These are phyloP conservation scores for Pogonomyrmex californicus DNA, from an alignment of 1,140 invertebrate species.

Conservation along the genomic window DNA sequence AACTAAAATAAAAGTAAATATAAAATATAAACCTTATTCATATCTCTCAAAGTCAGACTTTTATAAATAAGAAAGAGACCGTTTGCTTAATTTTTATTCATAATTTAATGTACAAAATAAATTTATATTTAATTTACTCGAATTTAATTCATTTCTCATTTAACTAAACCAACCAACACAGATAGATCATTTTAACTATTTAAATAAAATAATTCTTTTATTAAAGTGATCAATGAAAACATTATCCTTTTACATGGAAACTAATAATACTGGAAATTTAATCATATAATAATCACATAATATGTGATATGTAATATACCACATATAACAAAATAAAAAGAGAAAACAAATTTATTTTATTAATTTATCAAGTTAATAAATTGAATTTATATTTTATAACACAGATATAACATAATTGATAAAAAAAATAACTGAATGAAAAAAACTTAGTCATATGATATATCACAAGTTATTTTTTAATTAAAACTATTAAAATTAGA, in stretches of 20 bases:
- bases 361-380: slow-evolving; percentile 1
- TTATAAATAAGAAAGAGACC: slow-evolving; percentile 6
- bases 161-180: slow-evolving; percentile 1
- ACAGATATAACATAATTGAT: neutral
- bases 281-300: neutral
- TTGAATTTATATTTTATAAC: neutral
- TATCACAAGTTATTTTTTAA: neutral
- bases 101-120: slow-evolving; percentile 7
- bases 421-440: neutral
- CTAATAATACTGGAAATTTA: neutral
- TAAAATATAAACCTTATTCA: neutral
- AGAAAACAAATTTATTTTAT: neutral
- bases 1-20: neutral
- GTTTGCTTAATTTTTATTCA: neutral
- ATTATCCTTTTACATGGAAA: neutral
- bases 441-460: neutral
- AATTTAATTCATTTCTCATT: slow-evolving; percentile 24
- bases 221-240: neutral
- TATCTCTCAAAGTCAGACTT: neutral
- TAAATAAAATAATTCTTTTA: slow-evolving; percentile 5
- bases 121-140: slow-evolving; percentile 23
- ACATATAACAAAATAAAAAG: neutral
- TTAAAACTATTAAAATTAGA: neutral
- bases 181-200: neutral
- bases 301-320: neutral